Evolutionary conservation across 1,140 invertebrate genomes (phyloP).

Genomic region (Formica exsecta): DNA sequence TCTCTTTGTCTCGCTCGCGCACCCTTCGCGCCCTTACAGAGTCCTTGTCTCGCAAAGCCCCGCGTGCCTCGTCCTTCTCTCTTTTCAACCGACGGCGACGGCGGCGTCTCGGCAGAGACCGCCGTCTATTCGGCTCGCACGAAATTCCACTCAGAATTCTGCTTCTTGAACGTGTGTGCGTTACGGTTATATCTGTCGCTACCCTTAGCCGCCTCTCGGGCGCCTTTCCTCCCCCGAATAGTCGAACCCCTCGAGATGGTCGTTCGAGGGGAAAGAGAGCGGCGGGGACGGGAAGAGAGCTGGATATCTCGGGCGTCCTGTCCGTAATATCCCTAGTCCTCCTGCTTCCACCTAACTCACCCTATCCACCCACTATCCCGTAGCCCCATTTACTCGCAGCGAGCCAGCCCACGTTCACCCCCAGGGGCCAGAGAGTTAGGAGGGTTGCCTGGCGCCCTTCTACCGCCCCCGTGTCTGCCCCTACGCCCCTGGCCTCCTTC

Average conservation of each 20-base stretch:
- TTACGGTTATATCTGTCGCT: constrained; percentile 82
- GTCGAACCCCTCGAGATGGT: constrained; percentile 74
- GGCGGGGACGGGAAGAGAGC: constrained; percentile 58
- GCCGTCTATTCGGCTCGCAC: constrained; percentile 56
- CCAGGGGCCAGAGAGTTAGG: constrained; percentile 81
- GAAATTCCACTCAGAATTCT: constrained; percentile 68
- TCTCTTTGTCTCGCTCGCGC: constrained; percentile 54
- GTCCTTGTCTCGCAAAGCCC: not conserved
- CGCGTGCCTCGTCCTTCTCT: constrained; percentile 25
- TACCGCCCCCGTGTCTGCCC: constrained; percentile 67
- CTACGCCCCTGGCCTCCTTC: constrained; percentile 66
- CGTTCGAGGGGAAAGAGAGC: constrained; percentile 51
- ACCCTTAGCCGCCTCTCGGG: constrained; percentile 76
- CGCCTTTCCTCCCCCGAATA: constrained; percentile 73
- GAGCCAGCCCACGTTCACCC: constrained; percentile 74
- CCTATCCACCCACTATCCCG: constrained; percentile 38
- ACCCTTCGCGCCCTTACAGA: not conserved
- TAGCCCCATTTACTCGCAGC: constrained; percentile 65
- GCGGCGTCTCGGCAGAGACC: constrained; percentile 49
- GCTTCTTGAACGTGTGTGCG: constrained; percentile 78
- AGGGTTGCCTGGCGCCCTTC: constrained; percentile 82
- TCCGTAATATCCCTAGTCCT: constrained; percentile 78
- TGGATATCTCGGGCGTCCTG: constrained; percentile 81
- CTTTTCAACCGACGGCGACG: constrained; percentile 27
- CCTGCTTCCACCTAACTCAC: constrained; percentile 77